Conservation (phyloP, 2,797 vertebrate genomes). For the Euphonia xanthogaster region DNA sequence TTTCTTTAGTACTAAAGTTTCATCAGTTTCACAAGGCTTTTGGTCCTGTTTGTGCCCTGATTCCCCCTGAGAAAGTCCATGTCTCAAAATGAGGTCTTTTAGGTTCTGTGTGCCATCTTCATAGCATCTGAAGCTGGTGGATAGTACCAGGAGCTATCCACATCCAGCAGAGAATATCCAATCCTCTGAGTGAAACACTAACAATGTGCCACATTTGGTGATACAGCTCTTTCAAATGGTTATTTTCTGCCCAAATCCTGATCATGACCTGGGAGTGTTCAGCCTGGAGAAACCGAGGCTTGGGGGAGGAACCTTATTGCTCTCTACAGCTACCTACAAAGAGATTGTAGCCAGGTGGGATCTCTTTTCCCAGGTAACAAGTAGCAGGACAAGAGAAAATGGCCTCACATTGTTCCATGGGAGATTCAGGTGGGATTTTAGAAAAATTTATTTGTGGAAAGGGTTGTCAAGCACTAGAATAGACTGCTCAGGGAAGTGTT, state of each 20-base stretch:
- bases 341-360: neutral
- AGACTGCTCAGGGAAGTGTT: neutral
- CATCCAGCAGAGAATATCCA: neutral
- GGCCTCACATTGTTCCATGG: neutral
- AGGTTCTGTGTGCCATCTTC: neutral
- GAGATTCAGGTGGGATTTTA: neutral
- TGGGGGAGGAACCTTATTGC: fast-evolving
- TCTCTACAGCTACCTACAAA: neutral
- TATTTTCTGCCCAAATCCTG: neutral
- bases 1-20: neutral
- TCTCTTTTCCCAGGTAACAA: neutral
- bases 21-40: neutral
- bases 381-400: neutral
- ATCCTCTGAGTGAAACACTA: neutral
- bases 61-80: neutral
- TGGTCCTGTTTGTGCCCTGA: neutral
- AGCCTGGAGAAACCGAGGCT: neutral
- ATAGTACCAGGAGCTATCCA: neutral
- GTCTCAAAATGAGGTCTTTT: neutral
- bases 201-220: neutral
- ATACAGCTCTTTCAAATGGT: neutral
- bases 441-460: neutral
- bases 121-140: neutral
- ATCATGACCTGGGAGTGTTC: neutral
- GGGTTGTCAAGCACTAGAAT: neutral